These are phyloP conservation scores for Cinara cedri DNA, from an alignment of 2,888 invertebrate species.

Conservation along the genomic window DNA sequence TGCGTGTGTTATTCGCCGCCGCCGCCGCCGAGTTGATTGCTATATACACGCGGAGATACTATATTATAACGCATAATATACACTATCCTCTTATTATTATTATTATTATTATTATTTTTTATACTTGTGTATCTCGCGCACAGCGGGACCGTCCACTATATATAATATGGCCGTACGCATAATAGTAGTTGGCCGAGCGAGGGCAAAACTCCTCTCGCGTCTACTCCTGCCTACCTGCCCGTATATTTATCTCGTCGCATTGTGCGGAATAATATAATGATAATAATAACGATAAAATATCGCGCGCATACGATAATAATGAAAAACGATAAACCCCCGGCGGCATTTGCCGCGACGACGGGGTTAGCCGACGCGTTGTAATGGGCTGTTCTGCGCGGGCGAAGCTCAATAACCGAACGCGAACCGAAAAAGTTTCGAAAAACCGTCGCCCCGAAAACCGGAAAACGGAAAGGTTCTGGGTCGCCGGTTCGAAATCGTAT, in stretches of 20 bases:
- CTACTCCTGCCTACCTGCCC: no score
- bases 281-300: background rate
- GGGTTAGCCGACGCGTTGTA: no score
- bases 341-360: no score
- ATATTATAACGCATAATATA: no score
- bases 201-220: background rate
- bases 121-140: conserved; percentile 21
- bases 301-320: background rate
- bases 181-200: conserved; percentile 1
- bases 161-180: background rate
- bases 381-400: no score
- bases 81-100: background rate
- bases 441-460: no score
- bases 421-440: no score
- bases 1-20: conserved; percentile 21
- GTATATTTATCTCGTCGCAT: background rate
- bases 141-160: conserved; percentile 29
- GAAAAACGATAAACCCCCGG: conserved; percentile 1
- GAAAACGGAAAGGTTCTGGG: no score
- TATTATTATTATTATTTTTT: no score
- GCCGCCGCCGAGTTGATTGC: conserved; percentile 36
- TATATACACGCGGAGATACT: background rate
- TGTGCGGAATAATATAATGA: conserved; percentile 1
- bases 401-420: no score
- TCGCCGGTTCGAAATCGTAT: no score